Percentiles rank a stretch among this genome's conserved stretches.
phyloP scores from a whole-genome alignment of 2,888 invertebrate species.

The Nomada ruficornis region DNA sequence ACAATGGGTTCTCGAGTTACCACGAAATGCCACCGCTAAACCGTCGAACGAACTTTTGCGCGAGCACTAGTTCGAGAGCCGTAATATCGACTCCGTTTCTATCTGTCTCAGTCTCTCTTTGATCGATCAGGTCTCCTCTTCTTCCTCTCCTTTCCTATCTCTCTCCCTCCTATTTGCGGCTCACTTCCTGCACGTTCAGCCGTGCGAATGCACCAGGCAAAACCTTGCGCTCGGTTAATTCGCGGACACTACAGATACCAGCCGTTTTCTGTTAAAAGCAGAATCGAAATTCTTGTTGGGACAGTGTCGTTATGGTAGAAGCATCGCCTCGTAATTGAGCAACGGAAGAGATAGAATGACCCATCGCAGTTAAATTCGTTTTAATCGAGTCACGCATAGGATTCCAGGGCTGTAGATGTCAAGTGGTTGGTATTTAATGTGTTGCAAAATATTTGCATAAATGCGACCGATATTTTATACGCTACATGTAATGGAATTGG shows the following conservation, averaged over 20 bases:
- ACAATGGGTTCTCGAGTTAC: constrained; percentile 58
- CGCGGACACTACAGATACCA: constrained; percentile 54
- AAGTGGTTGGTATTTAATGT: no score
- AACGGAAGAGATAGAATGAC: not conserved
- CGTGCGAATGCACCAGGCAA: constrained; percentile 58
- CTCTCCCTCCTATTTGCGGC: constrained; percentile 36
- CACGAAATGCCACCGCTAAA: constrained; percentile 63
- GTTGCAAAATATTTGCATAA: no score
- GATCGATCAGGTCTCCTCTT: not conserved
- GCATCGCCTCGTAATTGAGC: constrained; percentile 17
- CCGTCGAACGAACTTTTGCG: constrained; percentile 60
- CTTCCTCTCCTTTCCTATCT: constrained; percentile 16
- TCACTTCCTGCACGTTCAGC: constrained; percentile 67
- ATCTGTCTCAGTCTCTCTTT: constrained; percentile 26
- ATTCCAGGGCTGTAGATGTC: no score
- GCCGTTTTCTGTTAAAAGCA: constrained; percentile 35
- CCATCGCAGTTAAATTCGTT: not conserved
- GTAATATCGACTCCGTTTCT: constrained; percentile 62
- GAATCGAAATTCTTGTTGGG: constrained; percentile 36
- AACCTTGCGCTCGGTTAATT: constrained; percentile 67
- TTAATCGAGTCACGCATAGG: not conserved
- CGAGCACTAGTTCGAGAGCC: constrained; percentile 62
- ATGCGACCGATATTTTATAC: no score
- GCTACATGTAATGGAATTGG: no score
- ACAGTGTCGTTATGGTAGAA: constrained; percentile 12